These are phyloP conservation scores for Cyanoderma ruficeps DNA, from an alignment of 2,113 vertebrate species.

Conservation along the genomic window DNA sequence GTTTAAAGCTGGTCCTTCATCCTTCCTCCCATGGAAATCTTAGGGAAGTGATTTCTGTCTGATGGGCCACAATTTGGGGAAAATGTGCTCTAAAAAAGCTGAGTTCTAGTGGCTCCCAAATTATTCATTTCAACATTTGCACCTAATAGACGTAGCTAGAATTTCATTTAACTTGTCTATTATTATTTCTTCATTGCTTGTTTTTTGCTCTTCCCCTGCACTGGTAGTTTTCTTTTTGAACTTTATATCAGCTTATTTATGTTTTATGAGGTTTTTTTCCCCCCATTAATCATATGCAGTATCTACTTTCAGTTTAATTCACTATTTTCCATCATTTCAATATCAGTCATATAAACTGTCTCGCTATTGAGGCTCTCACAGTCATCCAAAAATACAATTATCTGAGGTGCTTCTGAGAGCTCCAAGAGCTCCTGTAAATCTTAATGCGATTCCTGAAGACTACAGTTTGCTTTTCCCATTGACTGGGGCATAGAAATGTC, in stretches of 20 bases:
- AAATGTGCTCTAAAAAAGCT: not conserved
- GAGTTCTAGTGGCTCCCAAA: not conserved
- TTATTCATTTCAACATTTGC: not conserved
- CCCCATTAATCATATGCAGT: not conserved
- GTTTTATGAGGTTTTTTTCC: not conserved
- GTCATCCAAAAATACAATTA: not conserved
- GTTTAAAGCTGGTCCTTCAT: not conserved
- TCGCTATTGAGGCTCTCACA: not conserved
- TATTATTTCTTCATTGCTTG: not conserved
- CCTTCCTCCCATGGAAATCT: not conserved
- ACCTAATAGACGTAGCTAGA: not conserved
- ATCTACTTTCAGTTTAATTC: constrained; percentile 18
- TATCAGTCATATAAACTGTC: not conserved
- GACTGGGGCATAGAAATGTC: not conserved
- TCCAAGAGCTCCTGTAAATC: not conserved
- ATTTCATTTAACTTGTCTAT: not conserved
- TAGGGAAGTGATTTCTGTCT: not conserved
- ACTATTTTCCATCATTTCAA: not conserved
- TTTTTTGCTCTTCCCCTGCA: not conserved
- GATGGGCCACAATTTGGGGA: not conserved
- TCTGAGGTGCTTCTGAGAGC: constrained; percentile 5
- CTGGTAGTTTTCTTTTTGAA: not conserved
- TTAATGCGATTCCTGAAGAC: not conserved
- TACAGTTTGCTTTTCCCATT: not conserved
- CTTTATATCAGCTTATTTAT: constrained; percentile 5